phyloP scores from a whole-genome alignment of 2,888 invertebrate genomes.

The Tachystola acroxantha region DNA sequence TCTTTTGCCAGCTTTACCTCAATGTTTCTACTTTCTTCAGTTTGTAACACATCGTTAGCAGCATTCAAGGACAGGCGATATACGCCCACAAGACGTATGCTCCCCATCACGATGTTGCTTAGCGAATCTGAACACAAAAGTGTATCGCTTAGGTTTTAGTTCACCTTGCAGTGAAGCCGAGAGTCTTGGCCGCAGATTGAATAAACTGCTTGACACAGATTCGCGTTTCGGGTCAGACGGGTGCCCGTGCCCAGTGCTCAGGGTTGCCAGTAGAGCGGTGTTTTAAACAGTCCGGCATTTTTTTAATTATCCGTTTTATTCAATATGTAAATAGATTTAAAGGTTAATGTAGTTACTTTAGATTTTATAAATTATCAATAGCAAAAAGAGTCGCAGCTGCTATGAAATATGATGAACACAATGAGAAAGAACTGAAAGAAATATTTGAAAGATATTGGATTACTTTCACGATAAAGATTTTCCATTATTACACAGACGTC shows the following conservation, averaged over 20 bases:
- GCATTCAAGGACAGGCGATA: conserved; percentile 61
- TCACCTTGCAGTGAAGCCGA: conserved; percentile 33
- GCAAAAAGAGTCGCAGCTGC: too few species aligned
- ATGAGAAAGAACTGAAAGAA: too few species aligned
- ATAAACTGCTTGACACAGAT: conserved; percentile 79
- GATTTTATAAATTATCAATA: too few species aligned
- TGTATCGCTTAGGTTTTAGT: conserved; percentile 29
- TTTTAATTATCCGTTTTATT: neutral
- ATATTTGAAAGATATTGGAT: too few species aligned
- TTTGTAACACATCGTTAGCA: conserved; percentile 17
- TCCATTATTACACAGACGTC: too few species aligned
- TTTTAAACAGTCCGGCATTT: neutral
- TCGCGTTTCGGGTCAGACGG: conserved; percentile 74
- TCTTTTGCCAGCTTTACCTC: conserved; percentile 5
- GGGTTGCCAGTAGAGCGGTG: conserved; percentile 15
- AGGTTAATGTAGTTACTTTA: too few species aligned
- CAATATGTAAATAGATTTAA: too few species aligned
- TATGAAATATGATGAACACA: too few species aligned
- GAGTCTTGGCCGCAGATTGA: conserved; percentile 68
- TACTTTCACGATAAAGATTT: too few species aligned
- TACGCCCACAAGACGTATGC: conserved; percentile 50
- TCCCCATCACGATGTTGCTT: conserved; percentile 28
- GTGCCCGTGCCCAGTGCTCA: conserved; percentile 35
- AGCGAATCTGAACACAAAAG: conserved; percentile 36
- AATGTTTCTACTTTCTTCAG: conserved; percentile 33